Percentiles rank a stretch among this genome's conserved stretches.
phyloP scores from a whole-genome alignment of 2,797 vertebrate genomes.

The Crocidura indochinensis region DNA sequence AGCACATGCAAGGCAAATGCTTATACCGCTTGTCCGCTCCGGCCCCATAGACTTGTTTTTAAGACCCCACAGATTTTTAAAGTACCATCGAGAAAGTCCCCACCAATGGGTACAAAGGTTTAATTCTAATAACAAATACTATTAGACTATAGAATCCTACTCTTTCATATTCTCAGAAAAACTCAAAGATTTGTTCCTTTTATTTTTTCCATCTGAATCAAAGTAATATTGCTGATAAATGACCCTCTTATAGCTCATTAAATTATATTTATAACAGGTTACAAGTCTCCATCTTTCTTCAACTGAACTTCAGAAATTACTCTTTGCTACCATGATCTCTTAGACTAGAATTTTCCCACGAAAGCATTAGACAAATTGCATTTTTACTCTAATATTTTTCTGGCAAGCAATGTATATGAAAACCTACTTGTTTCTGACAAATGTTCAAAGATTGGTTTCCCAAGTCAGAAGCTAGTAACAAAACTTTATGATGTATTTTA shows the following conservation, averaged over 20 bases:
- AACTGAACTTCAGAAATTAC: constrained; percentile 2
- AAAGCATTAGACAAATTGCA: constrained; percentile 55
- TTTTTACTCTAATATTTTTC: constrained; percentile 49
- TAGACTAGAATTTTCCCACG: not conserved
- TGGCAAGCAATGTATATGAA: constrained; percentile 48
- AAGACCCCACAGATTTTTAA: too few relatives aligned
- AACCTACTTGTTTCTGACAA: constrained; percentile 39
- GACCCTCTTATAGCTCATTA: constrained; percentile 41
- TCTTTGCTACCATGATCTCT: constrained; percentile 45
- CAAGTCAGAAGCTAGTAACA: not conserved
- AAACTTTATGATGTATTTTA: constrained; percentile 34
- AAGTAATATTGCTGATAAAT: constrained; percentile 2
- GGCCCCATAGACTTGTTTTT: too few relatives aligned
- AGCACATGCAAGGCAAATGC: too few relatives aligned
- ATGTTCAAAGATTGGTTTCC: constrained; percentile 48
- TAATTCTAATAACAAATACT: constrained; percentile 39
- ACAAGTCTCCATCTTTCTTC: constrained; percentile 40
- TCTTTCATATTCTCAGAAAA: constrained; percentile 46
- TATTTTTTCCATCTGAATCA: constrained; percentile 52
- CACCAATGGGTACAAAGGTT: not conserved
- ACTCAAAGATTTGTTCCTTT: constrained; percentile 42
- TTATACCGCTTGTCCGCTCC: too few relatives aligned
- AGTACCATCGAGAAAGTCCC: too few relatives aligned
- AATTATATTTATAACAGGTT: constrained; percentile 45
- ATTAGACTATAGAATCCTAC: constrained; percentile 19